Base-by-base conservation (phyloP, 2,888 invertebrate species). In the Phortica magna region DNA sequence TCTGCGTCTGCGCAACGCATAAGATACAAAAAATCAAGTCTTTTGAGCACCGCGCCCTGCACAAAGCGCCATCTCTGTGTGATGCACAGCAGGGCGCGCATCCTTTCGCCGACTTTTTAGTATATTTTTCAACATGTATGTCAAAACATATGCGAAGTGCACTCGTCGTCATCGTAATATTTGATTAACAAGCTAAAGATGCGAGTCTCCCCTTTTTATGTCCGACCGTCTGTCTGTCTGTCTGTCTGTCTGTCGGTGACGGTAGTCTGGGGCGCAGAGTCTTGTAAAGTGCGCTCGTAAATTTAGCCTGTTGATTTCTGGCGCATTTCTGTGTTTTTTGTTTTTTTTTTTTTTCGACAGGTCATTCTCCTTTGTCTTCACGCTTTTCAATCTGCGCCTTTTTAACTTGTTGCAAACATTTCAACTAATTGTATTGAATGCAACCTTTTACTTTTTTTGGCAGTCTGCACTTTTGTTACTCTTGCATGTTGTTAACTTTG, bases 371-470 rank as follows among this genome's bases (percentile, higher is more conserved):
- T 12, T 4, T 4, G 19, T 17, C 4, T 12, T 22, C 10, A 22
- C 14, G 17, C 10, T 57, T 59, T 12, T 2, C 9, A 19, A 19
- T 59, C 1, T 57, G 19, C 7, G 14, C 19, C 17, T 19, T 70
- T 67, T 78, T 76, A 74, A 82, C 78, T 53, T 74, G 65, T 70
- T 74, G 74, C 39, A 70, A 48, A 68, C 22, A 80, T 84, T 83
- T 86, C 83, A 83, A 83, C 86, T 84, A 84, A 84, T 84, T 84
- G 83, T 83, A 84, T 84, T 83, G 83, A 84, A 84, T 81, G 17
- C 41, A 80, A 82, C 3, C 41, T 59, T 6, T 59, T 10, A 19
- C 59, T 7, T 17, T 81, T 81, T 81, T 76, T 65, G 59, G 80
- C 74, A n/a, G 79, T 9, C 42, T 82, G 79, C 83, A 83, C 79